phyloP scores from a whole-genome alignment of 2,797 vertebrate genomes.

The Paratrypauchen microcephalus region DNA sequence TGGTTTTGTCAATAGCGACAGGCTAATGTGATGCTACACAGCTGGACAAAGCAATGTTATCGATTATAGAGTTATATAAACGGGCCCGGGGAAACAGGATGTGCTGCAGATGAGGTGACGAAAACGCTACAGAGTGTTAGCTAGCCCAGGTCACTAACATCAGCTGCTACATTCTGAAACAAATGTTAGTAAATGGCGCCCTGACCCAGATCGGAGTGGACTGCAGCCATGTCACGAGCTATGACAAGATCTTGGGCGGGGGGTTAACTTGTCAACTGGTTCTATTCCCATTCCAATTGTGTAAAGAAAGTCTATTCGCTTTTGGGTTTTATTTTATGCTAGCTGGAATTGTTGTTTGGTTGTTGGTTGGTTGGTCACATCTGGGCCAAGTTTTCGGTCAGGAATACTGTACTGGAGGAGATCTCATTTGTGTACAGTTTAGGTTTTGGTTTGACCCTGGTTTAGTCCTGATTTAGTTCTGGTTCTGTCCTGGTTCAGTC shows the following conservation, averaged over 20 bases:
- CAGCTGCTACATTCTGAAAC: background rate
- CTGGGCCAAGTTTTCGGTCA: background rate
- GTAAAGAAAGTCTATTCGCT: background rate
- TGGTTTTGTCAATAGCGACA: background rate
- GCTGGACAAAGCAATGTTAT: background rate
- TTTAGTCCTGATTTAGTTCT: too few species aligned
- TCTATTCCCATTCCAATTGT: background rate
- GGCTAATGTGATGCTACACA: background rate
- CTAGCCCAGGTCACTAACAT: background rate
- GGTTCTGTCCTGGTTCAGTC: too few species aligned
- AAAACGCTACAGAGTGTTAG: background rate
- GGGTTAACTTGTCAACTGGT: background rate
- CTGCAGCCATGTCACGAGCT: background rate
- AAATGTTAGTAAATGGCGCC: background rate
- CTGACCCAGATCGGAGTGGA: conserved; percentile 2
- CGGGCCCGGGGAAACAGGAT: background rate
- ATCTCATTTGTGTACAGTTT: too few species aligned
- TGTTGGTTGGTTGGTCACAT: background rate
- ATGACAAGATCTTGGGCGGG: background rate
- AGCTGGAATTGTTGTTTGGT: background rate
- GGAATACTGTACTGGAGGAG: background rate
- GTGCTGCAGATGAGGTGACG: background rate
- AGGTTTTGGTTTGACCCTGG: too few species aligned
- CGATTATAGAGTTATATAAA: background rate
- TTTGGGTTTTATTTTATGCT: background rate